Base-by-base conservation (phyloP, 2,888 invertebrate species). In the Torymus tubicola region DNA sequence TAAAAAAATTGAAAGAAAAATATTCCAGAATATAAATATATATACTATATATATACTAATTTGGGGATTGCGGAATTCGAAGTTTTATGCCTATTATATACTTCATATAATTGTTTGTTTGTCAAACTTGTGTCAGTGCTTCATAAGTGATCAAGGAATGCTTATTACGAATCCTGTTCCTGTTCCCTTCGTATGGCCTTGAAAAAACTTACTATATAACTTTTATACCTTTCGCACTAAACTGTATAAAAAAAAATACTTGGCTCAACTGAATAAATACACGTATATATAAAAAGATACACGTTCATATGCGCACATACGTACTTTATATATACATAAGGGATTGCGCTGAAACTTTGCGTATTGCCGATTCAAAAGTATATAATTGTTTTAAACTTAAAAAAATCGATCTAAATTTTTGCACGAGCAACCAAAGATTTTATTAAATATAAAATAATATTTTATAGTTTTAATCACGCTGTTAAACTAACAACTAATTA, bases 151-250 rank as follows among this genome's bases (percentile, higher is more conserved):
- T 80, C 70, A 61, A 81, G 57, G 55, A 72, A 76, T 79, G 73
- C 71, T 82, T 77, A 77, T 77, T 73, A 69, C 55, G 67, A 79
- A 80, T 82, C 80, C 72, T 80, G 78, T 76, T 80, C 78, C 78
- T 82, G 68, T 78, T 82, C 78, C 80, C 82, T 82, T 81, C 74
- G 71, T 81, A 82, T 78, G 78, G 82, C 80, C 78, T 81, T 82
- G 78, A 80, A 80, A 78, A 74, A 80, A 82, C 70, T 80, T 76
- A 84, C 76, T 86, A 85, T 87, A 87, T 87, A 88, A 89, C 87
- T 89, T 89, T 89, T 89, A 85, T 89, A 89, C 88, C 88, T 88
- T 88, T 88, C 82, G 78, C 80, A 78, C 80, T 80, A 75, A 77
- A 78, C 75, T 78, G 72, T 73, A 58, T 69, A 77, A 65, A 72